A percentile compares a stretch with the other conserved stretches of the same genome.
These are phyloP conservation scores for Drosophila ogumai DNA, from an alignment of 1,140 invertebrate genomes.

Conservation along the genomic window DNA sequence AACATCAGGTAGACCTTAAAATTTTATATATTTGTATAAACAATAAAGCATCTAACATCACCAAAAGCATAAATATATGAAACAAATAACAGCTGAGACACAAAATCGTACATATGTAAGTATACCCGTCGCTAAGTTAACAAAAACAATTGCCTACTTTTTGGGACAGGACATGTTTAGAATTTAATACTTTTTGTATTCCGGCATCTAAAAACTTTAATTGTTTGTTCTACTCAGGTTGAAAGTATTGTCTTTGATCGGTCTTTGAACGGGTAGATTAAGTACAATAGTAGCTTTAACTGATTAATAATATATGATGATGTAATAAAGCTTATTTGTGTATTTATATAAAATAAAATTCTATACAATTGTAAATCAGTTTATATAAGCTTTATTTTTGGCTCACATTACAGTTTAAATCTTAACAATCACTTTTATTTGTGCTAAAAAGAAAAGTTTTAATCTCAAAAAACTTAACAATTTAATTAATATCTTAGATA, in stretches of 20 bases:
- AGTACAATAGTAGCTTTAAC: no score
- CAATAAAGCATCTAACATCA: not conserved
- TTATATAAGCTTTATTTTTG: no score
- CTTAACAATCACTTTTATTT: no score
- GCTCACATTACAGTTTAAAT: no score
- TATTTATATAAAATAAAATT: no score
- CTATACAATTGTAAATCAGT: no score
- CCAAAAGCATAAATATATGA: not conserved
- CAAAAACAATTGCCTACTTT: not conserved
- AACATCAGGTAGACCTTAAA: not conserved
- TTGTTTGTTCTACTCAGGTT: not conserved
- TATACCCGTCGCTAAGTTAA: not conserved
- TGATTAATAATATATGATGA: no score
- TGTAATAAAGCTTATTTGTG: no score
- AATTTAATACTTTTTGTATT: not conserved
- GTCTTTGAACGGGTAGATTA: no score
- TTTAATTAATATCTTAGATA: no score
- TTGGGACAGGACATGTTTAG: not conserved
- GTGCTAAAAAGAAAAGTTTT: no score
- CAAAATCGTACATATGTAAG: not conserved
- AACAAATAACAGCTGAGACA: not conserved
- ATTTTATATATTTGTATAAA: not conserved
- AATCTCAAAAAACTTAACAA: no score
- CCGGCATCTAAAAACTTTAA: not conserved
- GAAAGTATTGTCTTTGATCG: not conserved